Evolutionary conservation across 1,140 invertebrate genomes (phyloP), one percentile per base, ranked within the genome.

Genomic region (Monomorium pharaonis): DNA sequence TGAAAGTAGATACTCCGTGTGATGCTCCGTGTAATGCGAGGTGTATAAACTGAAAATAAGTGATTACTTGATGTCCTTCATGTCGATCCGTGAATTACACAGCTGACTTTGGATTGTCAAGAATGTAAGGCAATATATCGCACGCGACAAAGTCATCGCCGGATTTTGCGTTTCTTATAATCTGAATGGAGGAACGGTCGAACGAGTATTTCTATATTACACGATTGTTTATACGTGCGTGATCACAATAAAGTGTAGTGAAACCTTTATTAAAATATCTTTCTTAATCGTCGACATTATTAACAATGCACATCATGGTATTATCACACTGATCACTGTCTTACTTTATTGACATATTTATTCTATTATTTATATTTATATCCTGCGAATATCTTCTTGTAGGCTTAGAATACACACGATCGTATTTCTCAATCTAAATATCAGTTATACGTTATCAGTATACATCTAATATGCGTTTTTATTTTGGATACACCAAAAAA

Each of bases 181-280:
- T 0, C 30, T 44, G 14, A 30, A 33, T 42, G 76, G 65, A 56
- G 49, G 16, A 27, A 18, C 21, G 21, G 21, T 70, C 21, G 33
- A 81, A 58, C 2, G n/a, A 80, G 18, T 56, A 12, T 56, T 58
- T 81, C 56, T 70, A 70, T 37, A 33, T 70, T 58, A 30, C 30
- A 72, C 24, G 27, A 58, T 27, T 51, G 24, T 0, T 49, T 6
- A n/a, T 49, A 33, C 14, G 14, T 49, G n/a, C 37, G 7, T 21
- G 7, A 14, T 18, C n/a, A 12, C 4, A 51, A 80, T 77, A 69
- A 42, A 54, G n/a, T 67, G 9, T 67, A 30, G 21, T 69, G 44
- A 18, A 37, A 54, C 21, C 14, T 80, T 80, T 69, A 80, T 67
- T 80, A 80, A 67, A 80, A 54, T 80, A 67, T 69, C 4, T 27